Evolutionary conservation across 2,888 invertebrate genomes (phyloP), one percentile per base, ranked within the genome.

Genomic region (Orthosia cruda): DNA sequence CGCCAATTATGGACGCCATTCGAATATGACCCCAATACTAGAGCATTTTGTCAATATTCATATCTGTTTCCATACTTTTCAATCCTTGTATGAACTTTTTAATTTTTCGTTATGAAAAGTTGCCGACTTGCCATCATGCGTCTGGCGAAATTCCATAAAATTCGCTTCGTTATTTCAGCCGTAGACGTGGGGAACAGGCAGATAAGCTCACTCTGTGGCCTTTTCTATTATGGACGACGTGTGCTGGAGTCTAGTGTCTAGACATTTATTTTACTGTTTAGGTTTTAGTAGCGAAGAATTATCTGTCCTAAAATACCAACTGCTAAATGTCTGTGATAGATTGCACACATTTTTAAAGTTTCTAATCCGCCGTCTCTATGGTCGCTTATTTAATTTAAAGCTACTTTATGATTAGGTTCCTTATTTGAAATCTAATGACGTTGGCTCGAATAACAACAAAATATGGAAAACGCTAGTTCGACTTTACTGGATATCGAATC

Each of bases 211-310:
- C 23, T 63, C 49, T 3, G n/a, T n/a, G 20, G 5, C 2, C 13
- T 13, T 16, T 45, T 47, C 50, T 16, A 20, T 26, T 50, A 66
- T 13, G 20, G 7, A 52, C 26, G 45, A 66, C 18, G 45, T 77
- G 49, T 15, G 18, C 12, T 15, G 16, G 45, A 77, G 18, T 45
- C 57, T 64, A 20, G 11, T 18, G 70, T 71, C 55, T 71, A 50
- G 77, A 77, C 67, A 40, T 49, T n/a, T n/a, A n/a, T n/a, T n/a
- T n/a, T n/a, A n/a, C n/a, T 74, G 20, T 50, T 58, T 26, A 16
- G 4, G 13, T 16, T n/a, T 73, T 23, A 49, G 5, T 40, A 3
- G 26, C 26, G 26, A 26, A 26, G 1, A 26, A 26, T 26, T 26
- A 1, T 26, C 26, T 26, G 26, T 26, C 2, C 26, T 26, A 26